Evolutionary conservation across 2,888 invertebrate species (phyloP), one percentile per base, ranked within the genome.

Genomic region (Hydrotaea cyrtoneurina): DNA sequence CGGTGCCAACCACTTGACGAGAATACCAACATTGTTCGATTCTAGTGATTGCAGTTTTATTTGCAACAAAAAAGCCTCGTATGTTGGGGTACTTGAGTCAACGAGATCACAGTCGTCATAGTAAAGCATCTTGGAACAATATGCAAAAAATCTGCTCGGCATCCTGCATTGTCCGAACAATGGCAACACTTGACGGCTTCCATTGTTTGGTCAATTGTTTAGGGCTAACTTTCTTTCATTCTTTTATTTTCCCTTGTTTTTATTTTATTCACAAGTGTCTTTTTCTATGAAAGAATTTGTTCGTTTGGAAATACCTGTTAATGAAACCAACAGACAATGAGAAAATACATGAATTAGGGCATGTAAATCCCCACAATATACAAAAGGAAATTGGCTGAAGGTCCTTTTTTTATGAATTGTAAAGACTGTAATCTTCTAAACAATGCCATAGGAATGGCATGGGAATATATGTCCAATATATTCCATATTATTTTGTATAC

Each of bases 71-170:
- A 73, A 36, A 19, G 19, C 43, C 39, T 66, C 66, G 39, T 39
- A 66, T 69, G n/a, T n/a, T n/a, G 69, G 69, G 15, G 13, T 46
- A 69, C 69, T 69, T 69, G 69, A 69, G 46, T n/a, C 31, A 31
- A 31, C 31, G 7, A 31, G 2, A 66, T 17, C 39, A 66, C 15
- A 36, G 43, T 21, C 19, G 31, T 4, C 7, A n/a, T n/a, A 64
- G 66, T 10, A 31, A 19, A 39, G 39, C 39, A 39, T 66, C n/a
- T 36, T 50, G 19, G 31, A 21, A 69, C 50, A 80, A 74, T 74
- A 80, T 80, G 69, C 74, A 74, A 80, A 80, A 80, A 69, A 74
- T 69, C 55, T 75, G 66, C 80, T 75, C 46, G 21, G 55, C 74
- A 75, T 69, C 39, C 69, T 74, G 21, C 15, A 43, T 73, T 73